Percentiles rank a stretch among this genome's conserved stretches.
These are phyloP conservation scores for Cephus runcator DNA, from an alignment of 2,888 invertebrate species.

Conservation along the genomic window DNA sequence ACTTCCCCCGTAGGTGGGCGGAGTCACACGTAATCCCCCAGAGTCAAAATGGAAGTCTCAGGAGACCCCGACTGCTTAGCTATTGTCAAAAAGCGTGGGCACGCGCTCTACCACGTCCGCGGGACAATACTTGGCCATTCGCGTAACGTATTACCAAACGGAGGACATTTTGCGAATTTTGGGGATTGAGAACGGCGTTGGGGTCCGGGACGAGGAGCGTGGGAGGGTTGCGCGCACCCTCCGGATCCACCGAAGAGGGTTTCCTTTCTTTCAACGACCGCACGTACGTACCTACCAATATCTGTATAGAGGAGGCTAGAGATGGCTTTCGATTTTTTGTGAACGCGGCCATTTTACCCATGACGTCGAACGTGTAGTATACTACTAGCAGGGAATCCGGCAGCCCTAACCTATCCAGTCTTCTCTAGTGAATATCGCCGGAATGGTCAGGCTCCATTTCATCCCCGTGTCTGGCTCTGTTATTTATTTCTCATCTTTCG, in stretches of 20 bases:
- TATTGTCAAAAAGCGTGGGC: constrained; percentile 32
- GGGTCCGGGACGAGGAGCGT: constrained; percentile 9
- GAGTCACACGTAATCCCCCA: constrained; percentile 65
- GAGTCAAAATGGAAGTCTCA: constrained; percentile 66
- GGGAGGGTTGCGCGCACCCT: constrained; percentile 26
- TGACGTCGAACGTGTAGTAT: not conserved
- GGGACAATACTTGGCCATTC: constrained; percentile 54
- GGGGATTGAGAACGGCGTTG: constrained; percentile 5
- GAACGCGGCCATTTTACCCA: constrained; percentile 5
- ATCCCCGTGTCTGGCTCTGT: not conserved
- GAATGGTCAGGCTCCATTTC: not conserved
- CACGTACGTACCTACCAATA: constrained; percentile 38
- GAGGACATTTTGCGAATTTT: constrained; percentile 54
- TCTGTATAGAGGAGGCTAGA: constrained; percentile 32
- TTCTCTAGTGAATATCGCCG: not conserved
- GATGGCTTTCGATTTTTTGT: constrained; percentile 45
- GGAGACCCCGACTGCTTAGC: constrained; percentile 50
- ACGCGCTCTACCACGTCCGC: constrained; percentile 16
- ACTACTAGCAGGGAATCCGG: not conserved
- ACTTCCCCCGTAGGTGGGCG: constrained; percentile 57
- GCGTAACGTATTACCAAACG: constrained; percentile 49
- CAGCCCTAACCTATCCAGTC: not conserved
- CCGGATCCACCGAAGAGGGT: constrained; percentile 26
- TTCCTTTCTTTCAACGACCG: constrained; percentile 25
- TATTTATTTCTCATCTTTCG: not conserved